Conservation (phyloP, 1,140 invertebrate genomes). For the Nasonia giraulti region DNA sequence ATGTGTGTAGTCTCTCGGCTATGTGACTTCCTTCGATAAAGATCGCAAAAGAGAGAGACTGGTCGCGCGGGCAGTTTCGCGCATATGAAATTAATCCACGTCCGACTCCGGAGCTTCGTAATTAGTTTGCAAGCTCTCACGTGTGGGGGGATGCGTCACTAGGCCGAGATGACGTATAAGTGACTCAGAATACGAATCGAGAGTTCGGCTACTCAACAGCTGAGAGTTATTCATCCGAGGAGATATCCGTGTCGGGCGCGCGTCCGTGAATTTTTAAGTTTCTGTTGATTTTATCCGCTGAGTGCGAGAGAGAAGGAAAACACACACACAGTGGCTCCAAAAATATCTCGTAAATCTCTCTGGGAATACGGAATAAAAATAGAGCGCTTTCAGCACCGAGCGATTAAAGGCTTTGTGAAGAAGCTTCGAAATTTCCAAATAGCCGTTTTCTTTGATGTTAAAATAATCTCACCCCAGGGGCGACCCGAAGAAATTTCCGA, state of each 20-base stretch:
- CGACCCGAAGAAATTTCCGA: neutral
- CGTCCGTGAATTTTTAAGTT: neutral
- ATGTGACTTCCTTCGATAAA: slow-evolving; percentile 33
- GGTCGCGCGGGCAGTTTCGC: neutral
- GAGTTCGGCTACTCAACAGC: neutral
- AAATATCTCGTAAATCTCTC: neutral
- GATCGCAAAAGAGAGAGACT: slow-evolving; percentile 9
- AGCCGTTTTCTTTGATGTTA: neutral
- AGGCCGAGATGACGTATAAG: neutral
- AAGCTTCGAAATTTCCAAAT: neutral
- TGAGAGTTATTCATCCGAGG: neutral
- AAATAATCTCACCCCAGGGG: too few species aligned
- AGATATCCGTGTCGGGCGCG: neutral
- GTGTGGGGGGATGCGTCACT: neutral
- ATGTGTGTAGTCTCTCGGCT: slow-evolving; percentile 13
- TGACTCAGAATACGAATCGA: neutral
- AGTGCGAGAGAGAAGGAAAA: neutral
- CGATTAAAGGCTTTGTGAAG: neutral
- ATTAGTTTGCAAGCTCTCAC: neutral
- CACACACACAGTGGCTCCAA: neutral
- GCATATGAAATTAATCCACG: neutral
- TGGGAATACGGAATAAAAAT: neutral
- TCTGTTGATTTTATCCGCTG: neutral
- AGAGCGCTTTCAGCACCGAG: neutral
- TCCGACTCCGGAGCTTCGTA: neutral